phyloP scores from a whole-genome alignment of 37 sponge, comb jelly and placozoan species.

The Tethya wilhelma region DNA sequence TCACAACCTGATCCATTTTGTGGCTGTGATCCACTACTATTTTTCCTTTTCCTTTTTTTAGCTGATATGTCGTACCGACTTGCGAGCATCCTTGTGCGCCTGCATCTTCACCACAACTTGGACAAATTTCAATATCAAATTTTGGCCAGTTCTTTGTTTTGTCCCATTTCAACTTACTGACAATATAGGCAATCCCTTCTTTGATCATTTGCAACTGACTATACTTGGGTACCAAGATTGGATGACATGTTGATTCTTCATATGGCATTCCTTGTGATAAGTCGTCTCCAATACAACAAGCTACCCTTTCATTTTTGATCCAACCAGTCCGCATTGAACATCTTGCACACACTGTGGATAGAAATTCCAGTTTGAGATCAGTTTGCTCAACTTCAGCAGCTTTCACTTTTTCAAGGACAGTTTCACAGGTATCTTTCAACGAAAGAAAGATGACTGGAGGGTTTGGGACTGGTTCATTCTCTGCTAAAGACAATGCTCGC shows the following conservation, averaged over 20 bases:
- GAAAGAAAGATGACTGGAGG: background rate
- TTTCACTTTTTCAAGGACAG: background rate
- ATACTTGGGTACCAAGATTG: no score
- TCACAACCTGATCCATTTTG: no score
- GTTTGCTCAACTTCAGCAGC: background rate
- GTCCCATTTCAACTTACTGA: background rate
- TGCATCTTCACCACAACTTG: background rate
- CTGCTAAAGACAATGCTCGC: background rate
- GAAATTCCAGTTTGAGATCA: no score
- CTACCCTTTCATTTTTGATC: no score
- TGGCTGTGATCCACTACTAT: background rate
- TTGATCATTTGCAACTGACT: no score
- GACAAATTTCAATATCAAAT: background rate
- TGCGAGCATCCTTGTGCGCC: slow-evolving; percentile 1
- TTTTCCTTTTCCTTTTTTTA: no score
- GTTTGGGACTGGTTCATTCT: background rate
- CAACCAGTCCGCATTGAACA: background rate
- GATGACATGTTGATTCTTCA: no score
- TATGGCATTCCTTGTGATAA: no score
- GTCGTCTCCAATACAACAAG: no score
- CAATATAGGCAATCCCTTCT: background rate
- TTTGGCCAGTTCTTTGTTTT: background rate
- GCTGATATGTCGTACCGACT: background rate
- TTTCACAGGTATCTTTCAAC: background rate
- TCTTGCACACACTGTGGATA: background rate